phyloP scores from a whole-genome alignment of 2,113 vertebrate species.

The Dasyornis broadbenti region DNA sequence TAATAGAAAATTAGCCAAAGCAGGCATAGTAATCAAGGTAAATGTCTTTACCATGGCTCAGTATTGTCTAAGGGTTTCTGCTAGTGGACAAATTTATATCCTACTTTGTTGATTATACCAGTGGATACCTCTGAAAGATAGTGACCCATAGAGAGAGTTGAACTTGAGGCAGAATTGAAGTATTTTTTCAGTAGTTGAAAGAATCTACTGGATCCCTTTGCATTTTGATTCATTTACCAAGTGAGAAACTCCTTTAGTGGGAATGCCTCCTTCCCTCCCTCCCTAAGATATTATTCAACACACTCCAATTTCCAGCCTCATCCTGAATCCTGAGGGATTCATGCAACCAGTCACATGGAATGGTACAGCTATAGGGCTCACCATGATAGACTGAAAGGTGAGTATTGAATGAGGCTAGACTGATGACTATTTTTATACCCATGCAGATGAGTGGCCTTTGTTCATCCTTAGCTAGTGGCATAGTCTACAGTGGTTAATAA shows the following conservation, averaged over 20 bases:
- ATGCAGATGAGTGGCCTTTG: not conserved
- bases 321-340: not conserved
- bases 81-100: not conserved
- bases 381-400: not conserved
- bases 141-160: not conserved
- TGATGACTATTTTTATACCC: not conserved
- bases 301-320: not conserved
- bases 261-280: not conserved
- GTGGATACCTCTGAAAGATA: not conserved
- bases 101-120: not conserved
- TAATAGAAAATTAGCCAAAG: no score
- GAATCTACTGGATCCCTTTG: not conserved
- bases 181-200: not conserved
- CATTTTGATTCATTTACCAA: not conserved
- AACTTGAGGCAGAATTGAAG: not conserved
- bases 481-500: not conserved
- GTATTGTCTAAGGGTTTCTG: not conserved
- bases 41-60: not conserved
- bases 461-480: not conserved
- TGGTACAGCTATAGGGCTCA: not conserved
- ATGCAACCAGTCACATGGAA: not conserved
- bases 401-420: not conserved
- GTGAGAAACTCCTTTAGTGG: not conserved
- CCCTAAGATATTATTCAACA: not conserved
- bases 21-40: not conserved